A percentile compares a stretch with the other conserved stretches of the same genome.
Evolutionary conservation across 2,113 vertebrate genomes (phyloP).

Genomic region (Lophius piscatorius): DNA sequence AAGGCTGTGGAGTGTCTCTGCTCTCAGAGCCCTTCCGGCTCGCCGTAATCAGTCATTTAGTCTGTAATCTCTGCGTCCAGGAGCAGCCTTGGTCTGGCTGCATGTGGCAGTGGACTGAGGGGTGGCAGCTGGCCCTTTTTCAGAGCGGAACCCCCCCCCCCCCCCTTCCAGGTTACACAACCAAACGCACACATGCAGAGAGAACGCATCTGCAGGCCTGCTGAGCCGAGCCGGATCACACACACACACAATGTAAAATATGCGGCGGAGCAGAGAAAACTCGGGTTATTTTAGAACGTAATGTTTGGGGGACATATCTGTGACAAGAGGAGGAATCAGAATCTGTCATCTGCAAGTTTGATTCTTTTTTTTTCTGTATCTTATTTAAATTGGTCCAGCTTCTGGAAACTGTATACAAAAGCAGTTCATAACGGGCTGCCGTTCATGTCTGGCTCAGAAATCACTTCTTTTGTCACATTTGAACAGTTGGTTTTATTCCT

Average conservation of each 20-base stretch:
- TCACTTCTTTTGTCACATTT: not conserved
- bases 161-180: constrained; percentile 42
- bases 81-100: constrained; percentile 37
- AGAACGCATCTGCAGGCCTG: constrained; percentile 22
- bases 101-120: constrained; percentile 44
- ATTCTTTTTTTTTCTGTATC: too few relatives aligned
- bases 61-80: constrained; percentile 58
- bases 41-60: constrained; percentile 28
- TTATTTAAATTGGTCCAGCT: constrained; percentile 21
- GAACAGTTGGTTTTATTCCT: not conserved
- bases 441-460: constrained; percentile 9
- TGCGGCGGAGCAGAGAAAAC: too few relatives aligned
- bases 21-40: constrained; percentile 16
- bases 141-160: constrained; percentile 4
- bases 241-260: too few relatives aligned
- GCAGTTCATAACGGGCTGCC: constrained; percentile 9
- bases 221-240: constrained; percentile 2
- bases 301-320: too few relatives aligned
- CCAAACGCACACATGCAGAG: not conserved
- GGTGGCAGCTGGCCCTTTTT: constrained; percentile 54
- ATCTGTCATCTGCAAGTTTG: too few relatives aligned
- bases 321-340: too few relatives aligned
- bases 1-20: constrained; percentile 3
- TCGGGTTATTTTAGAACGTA: too few relatives aligned
- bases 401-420: constrained; percentile 21